Base-by-base conservation (phyloP, 2,888 invertebrate genomes). In the Nemotelus pantherinus region DNA sequence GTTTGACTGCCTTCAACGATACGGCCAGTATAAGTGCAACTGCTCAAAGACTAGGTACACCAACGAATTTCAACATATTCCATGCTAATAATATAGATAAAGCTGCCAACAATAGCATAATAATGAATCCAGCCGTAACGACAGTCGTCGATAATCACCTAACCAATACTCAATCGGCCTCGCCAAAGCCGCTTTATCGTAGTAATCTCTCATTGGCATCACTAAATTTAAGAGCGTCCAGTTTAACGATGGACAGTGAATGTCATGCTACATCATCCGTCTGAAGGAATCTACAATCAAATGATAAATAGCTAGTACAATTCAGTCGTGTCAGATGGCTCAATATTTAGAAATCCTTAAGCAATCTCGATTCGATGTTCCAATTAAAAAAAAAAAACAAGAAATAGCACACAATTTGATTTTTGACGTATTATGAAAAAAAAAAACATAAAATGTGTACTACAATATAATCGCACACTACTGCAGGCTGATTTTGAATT, bases 251-350 rank as follows among this genome's bases (percentile, higher is more conserved):
- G 71, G 85, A 87, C 65, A 87, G 87, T 65, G 88, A 88, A 50
- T 88, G 89, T 79, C 89, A 90, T 80, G 89, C 89, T 9, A 90
- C 89, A 58, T 90, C 90, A 80, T 90, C 90, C 1, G 90, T 90
- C 81, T 90, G 79, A 82, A 65, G 25, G n/a, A 68, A 25, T 25
- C 6, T 2, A 4, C 58, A 25, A 25, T 25, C 25, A 25, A 25
- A 25, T 25, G 25, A 25, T 25, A 25, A 25, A 25, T 25, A 25
- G 25, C 25, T 25, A 25, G 25, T 25, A 25, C 25, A 25, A 25
- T 25, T 25, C 25, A 25, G 25, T 25, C 25, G 25, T 25, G 25
- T 25, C 25, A 25, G 25, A 25, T 25, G 25, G 25, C 25, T 25
- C 25, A 25, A 25, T 25, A 1, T 25, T 1, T 25, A 25, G 25